Evolutionary conservation across 2,888 invertebrate species (phyloP).

Genomic region (Didymodactylos carnosus): DNA sequence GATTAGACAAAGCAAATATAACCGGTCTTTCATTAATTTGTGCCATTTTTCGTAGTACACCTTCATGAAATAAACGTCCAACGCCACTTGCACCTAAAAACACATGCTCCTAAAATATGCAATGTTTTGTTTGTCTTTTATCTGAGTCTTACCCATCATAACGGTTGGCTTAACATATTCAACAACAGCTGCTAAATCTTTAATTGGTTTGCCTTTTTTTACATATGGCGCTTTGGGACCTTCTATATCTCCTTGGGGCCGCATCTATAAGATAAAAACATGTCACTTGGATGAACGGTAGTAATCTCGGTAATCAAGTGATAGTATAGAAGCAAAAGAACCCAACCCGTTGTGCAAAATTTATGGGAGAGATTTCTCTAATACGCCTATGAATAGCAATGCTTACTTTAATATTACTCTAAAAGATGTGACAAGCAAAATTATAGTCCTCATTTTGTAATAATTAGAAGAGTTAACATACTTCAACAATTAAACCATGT

Average conservation of each 20-base stretch:
- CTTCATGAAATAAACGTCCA: slow-evolving; percentile 68
- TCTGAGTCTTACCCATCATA: background rate
- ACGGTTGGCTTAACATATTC: slow-evolving; percentile 12
- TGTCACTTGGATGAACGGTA: background rate
- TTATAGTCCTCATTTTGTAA: too few species aligned
- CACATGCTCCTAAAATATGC: background rate
- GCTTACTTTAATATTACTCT: too few species aligned
- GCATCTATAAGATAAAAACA: background rate
- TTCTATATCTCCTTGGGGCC: slow-evolving; percentile 4
- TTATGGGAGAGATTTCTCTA: too few species aligned
- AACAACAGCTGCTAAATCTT: background rate
- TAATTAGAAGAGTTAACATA: too few species aligned
- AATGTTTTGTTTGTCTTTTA: background rate
- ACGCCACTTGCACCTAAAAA: slow-evolving; percentile 63
- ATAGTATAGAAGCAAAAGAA: too few species aligned
- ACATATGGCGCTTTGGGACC: slow-evolving; percentile 8
- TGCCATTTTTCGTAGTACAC: slow-evolving; percentile 67
- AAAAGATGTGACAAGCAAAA: too few species aligned
- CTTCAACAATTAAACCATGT: slow-evolving; percentile 9
- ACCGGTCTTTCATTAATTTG: slow-evolving; percentile 61
- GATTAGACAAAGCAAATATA: slow-evolving; percentile 86
- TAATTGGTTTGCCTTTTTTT: background rate
- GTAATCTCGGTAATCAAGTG: too few species aligned
- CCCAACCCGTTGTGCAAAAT: too few species aligned
- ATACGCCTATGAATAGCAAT: too few species aligned